Base-by-base conservation (phyloP, 2,888 invertebrate genomes). In the Tanypteryx hageni region DNA sequence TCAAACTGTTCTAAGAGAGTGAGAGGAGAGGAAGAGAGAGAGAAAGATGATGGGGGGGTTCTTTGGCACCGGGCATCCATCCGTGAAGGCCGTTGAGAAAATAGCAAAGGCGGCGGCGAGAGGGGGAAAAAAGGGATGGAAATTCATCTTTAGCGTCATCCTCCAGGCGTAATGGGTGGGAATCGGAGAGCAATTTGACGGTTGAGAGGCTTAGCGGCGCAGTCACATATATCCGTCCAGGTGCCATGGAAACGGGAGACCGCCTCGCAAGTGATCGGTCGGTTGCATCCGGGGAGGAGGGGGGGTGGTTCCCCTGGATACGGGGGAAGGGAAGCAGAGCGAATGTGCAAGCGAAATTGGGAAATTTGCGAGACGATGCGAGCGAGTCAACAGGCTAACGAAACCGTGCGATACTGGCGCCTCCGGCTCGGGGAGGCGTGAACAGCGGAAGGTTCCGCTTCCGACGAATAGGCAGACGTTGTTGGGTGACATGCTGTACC, bases 111-210 rank as follows among this genome's bases (percentile, higher is more conserved):
- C 44, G 22, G 76, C 27, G 11, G 27, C 27, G 76, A 22, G 76
- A 3, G 44, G 1, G 5, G 44, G 5, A 44, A 44, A 76, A 76
- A 76, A 76, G 22, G 22, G 76, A 76, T 76, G 76, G 22, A 76
- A 76, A 76, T 76, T 22, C 76, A 76, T 76, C 76, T 76, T 76
- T 76, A n/a, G 10, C 76, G 76, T 76, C 76, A 76, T 76, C 76
- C 27, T 13, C 18, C 18, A 18, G 68, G 9, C 22, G 11, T 76
- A 76, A 76, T 76, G 22, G 22, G 76, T 76, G 76, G 27, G 76
- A 76, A 76, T 76, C 76, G 76, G 27, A 76, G 76, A 27, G 22
- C 76, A 76, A 76, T 76, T 76, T 76, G 76, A 27, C 76, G 76
- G 10, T 76, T 22, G 76, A 76, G 22, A 76, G 76, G 27, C 22